Percentiles rank a stretch among this genome's conserved stretches.
Conservation (phyloP, 53 echinoderm and acorn worm species). For the Paracentrotus lividus region DNA sequence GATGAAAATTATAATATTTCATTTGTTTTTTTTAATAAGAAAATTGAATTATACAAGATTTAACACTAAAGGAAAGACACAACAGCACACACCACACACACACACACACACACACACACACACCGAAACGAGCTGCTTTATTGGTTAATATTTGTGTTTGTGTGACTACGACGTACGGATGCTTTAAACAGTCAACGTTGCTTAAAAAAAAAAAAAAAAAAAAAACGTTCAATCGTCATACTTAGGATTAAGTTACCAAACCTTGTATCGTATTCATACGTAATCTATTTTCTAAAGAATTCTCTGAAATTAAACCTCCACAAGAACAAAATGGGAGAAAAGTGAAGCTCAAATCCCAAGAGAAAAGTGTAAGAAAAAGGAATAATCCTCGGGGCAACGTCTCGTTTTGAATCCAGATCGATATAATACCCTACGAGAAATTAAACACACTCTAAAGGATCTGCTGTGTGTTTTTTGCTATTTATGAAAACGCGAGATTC, state of each 20-base stretch:
- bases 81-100: no score
- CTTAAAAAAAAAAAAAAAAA: no score
- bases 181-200: no score
- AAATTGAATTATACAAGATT: no score
- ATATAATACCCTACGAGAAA: neutral
- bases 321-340: neutral
- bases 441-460: neutral
- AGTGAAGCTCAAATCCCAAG: neutral
- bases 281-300: neutral
- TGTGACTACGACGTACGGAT: no score
- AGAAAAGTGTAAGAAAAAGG: neutral
- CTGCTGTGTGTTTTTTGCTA: neutral
- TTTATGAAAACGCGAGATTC: neutral
- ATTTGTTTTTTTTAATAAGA: no score
- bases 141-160: no score
- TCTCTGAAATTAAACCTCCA: neutral
- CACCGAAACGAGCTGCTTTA: no score
- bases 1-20: no score
- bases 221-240: no score
- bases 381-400: neutral
- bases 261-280: neutral
- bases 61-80: no score
- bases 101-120: no score
- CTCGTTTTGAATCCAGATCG: conserved; percentile 4
- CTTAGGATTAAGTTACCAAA: neutral